Conservation (phyloP, 2,888 invertebrate genomes). For the Gryllus longicercus region DNA sequence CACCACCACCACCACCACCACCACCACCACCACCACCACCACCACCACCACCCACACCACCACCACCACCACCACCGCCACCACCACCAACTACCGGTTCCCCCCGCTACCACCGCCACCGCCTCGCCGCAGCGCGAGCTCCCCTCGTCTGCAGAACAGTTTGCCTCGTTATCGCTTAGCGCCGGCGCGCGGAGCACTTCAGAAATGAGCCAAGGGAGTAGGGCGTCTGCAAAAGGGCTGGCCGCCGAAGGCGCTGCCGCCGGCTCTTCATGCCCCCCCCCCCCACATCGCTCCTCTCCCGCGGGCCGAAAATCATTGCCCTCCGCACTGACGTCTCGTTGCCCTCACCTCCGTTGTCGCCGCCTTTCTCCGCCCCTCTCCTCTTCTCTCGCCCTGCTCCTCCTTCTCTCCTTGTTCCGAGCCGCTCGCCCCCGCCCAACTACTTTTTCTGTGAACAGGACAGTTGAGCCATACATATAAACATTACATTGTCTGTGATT, state of each 20-base stretch:
- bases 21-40: background rate
- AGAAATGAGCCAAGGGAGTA: background rate
- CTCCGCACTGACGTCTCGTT: too few relatives aligned
- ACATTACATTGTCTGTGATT: too few relatives aligned
- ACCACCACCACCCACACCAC: background rate
- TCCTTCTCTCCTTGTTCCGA: too few relatives aligned
- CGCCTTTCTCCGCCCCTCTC: too few relatives aligned
- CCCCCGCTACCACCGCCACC: background rate
- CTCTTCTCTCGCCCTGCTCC: too few relatives aligned
- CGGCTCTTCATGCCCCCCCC: background rate
- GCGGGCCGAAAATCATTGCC: background rate
- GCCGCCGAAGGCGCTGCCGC: background rate
- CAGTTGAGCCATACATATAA: too few relatives aligned
- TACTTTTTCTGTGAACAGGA: too few relatives aligned
- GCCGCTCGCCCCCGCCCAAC: too few relatives aligned
- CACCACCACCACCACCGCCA: background rate
- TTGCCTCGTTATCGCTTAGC: background rate
- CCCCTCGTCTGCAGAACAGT: background rate
- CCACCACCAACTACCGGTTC: background rate
- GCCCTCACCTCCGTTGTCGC: too few relatives aligned
- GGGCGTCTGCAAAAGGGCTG: background rate
- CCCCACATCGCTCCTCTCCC: background rate
- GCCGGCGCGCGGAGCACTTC: background rate
- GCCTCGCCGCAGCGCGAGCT: background rate
- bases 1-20: background rate